These are phyloP conservation scores for Drosophila histrio DNA, from an alignment of 2,888 invertebrate genomes.

Conservation along the genomic window DNA sequence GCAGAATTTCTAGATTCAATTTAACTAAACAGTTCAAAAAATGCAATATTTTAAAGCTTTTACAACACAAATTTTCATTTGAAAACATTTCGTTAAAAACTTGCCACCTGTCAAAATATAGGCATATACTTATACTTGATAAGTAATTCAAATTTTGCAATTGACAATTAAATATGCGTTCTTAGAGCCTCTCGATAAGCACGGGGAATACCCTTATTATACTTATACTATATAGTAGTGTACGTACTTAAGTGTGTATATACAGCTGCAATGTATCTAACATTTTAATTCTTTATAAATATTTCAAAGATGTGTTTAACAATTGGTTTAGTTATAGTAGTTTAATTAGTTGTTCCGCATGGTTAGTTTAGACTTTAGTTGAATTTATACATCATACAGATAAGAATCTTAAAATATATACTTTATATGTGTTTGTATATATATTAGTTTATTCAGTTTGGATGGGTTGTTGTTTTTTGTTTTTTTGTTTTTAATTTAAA, in stretches of 20 bases:
- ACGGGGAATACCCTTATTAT: constrained; percentile 18
- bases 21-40: not conserved
- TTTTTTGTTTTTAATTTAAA: constrained; percentile 55
- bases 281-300: not conserved
- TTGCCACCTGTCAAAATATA: not conserved
- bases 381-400: constrained; percentile 25
- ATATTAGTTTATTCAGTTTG: constrained; percentile 44
- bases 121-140: not conserved
- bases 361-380: constrained; percentile 60
- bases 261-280: constrained; percentile 3
- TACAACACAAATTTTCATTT: not conserved
- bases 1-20: no score
- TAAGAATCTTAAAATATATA: constrained; percentile 54
- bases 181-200: not conserved
- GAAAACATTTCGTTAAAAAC: not conserved
- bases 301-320: constrained; percentile 2
- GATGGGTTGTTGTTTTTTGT: constrained; percentile 59
- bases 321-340: constrained; percentile 16
- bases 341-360: constrained; percentile 67
- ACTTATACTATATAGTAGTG: not conserved
- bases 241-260: constrained; percentile 11
- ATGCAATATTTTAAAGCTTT: not conserved
- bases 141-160: not conserved
- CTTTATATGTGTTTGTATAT: constrained; percentile 26
- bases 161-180: constrained; percentile 1